Evolutionary conservation across 2,113 vertebrate species (phyloP), one percentile per base, ranked within the genome.

Genomic region (Ictalurus punctatus): DNA sequence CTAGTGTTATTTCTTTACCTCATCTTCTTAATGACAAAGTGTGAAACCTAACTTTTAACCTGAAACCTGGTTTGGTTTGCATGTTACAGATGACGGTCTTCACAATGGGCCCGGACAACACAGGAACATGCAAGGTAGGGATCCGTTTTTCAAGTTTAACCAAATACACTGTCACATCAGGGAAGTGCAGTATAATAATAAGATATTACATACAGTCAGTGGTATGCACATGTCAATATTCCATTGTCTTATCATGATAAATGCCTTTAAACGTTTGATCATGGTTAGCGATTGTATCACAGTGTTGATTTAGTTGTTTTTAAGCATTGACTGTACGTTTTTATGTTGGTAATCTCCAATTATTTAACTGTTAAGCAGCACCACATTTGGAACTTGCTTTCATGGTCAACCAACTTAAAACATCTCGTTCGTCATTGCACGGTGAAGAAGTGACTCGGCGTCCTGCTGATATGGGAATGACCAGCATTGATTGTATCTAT

Each of bases 61-160:
- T 61, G 44, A 59, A 87, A 21, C 21, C 63, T 89, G 27, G 59
- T 13, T 58, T 61, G 40, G 2, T 25, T 82, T 79, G 78, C 85
- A 52, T 0, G 44, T 74, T 78, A 87, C 92, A 96, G 96, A 96
- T 95, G 94, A 95, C 81, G 94, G 94, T 94, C 93, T 95, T 92
- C 95, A 95, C 92, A 94, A 94, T 95, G 94, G 95, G 93, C 94
- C 94, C 67, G 95, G 95, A 92, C 96, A 93, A 89, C 93, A 95
- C 93, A 95, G 94, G 90, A 96, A 94, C 92, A 92, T 92, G 89
- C 95, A 95, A 95, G 95, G 96, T 96, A 94, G 86, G 76, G 9
- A 56, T 58, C 54, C 0, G 13, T 58, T 52, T 37, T 82, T 54
- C 16, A 69, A 7, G 65, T 61, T 25, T 6, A 44, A 61, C 56